Evolutionary conservation across 1,140 invertebrate genomes (phyloP).

Genomic region (Rhynchophorus ferrugineus): DNA sequence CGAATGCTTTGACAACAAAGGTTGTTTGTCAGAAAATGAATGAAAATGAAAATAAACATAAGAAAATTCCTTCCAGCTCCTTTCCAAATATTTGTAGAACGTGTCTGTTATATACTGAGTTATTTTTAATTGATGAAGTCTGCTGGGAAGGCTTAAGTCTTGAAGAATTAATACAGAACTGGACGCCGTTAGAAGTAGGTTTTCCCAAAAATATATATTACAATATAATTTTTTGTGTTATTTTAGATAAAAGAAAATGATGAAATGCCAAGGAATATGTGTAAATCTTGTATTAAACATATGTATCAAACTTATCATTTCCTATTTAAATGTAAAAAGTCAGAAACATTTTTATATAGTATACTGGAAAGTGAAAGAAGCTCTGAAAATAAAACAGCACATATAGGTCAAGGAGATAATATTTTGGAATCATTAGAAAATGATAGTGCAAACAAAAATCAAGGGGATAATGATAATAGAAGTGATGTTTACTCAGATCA

Average conservation of each 20-base stretch:
- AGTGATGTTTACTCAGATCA: not conserved
- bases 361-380: constrained; percentile 5
- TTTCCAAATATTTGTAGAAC: too few species aligned
- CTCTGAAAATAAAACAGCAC: not conserved
- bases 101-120: too few species aligned
- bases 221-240: constrained; percentile 4
- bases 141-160: too few species aligned
- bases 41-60: too few species aligned
- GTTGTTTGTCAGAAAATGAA: too few species aligned
- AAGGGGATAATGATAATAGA: constrained; percentile 1
- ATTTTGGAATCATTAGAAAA: too few species aligned
- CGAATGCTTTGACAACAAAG: too few species aligned
- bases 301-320: constrained; percentile 12
- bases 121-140: too few species aligned
- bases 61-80: too few species aligned
- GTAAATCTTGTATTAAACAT: constrained; percentile 15
- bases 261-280: constrained; percentile 15
- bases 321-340: constrained; percentile 13
- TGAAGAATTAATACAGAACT: too few species aligned
- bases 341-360: constrained; percentile 7
- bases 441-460: too few species aligned
- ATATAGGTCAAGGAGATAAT: not conserved
- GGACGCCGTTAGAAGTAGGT: too few species aligned
- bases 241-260: constrained; percentile 13
- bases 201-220: not conserved